Conservation (phyloP, 2,888 invertebrate genomes). For the Spilosoma lubricipeda region DNA sequence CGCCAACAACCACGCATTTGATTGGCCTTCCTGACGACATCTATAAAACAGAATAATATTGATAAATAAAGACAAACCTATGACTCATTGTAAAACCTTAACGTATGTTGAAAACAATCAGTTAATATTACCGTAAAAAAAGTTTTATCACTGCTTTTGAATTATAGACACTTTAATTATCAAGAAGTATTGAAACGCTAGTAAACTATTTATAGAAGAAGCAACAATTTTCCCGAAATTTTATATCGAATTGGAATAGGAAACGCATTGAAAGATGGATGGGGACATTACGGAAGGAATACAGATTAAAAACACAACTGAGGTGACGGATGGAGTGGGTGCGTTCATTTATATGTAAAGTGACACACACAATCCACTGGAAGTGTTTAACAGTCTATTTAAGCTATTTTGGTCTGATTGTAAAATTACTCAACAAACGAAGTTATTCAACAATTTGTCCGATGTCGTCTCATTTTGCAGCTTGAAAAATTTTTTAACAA, state of each 20-base stretch:
- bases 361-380: background rate
- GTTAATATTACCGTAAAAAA: constrained; percentile 50
- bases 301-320: constrained; percentile 48
- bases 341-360: constrained; percentile 43
- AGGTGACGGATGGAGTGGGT: constrained; percentile 42
- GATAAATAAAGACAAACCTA: constrained; percentile 74
- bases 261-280: constrained; percentile 71
- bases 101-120: constrained; percentile 61
- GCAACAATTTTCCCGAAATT: constrained; percentile 45
- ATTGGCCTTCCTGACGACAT: constrained; percentile 98
- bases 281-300: constrained; percentile 44
- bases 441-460: background rate
- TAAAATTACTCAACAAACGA: background rate
- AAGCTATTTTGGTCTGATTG: background rate
- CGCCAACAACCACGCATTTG: constrained; percentile 97
- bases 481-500: background rate
- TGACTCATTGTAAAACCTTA: constrained; percentile 76
- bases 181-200: constrained; percentile 36
- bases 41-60: constrained; percentile 71
- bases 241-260: constrained; percentile 60
- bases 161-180: constrained; percentile 37
- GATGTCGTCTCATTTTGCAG: background rate
- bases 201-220: constrained; percentile 41
- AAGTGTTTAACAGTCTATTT: background rate
- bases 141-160: constrained; percentile 34